These are phyloP conservation scores for Thripadectes ignobilis DNA, from an alignment of 2,797 vertebrate genomes.

Conservation along the genomic window DNA sequence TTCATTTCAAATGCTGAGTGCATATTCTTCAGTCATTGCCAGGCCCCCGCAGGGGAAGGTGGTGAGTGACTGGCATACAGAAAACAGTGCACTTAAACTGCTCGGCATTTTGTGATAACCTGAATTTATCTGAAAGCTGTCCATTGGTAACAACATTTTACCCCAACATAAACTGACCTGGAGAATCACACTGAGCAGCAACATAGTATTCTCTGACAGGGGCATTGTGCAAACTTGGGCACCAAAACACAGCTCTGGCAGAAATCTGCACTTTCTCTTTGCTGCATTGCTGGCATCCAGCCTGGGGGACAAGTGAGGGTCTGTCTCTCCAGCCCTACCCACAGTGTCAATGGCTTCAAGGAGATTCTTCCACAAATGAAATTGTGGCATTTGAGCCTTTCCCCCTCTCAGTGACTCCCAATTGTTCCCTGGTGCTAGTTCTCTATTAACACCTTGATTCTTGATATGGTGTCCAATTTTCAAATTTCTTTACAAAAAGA, in stretches of 20 bases:
- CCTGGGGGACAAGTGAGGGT: neutral
- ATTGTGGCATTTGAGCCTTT: neutral
- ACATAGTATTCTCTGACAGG: neutral
- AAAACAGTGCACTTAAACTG: neutral
- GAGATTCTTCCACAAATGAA: neutral
- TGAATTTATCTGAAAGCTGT: neutral
- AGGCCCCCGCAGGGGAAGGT: neutral
- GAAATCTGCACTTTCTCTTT: neutral
- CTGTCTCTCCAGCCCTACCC: neutral
- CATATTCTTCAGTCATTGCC: neutral
- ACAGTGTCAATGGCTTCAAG: neutral
- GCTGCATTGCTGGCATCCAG: neutral
- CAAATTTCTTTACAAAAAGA: neutral
- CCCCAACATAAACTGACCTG: neutral
- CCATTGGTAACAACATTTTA: neutral
- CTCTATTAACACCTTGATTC: neutral
- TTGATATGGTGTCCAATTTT: neutral
- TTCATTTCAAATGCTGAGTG: constrained; percentile 7
- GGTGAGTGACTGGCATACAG: constrained; percentile 52
- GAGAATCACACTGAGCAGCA: neutral
- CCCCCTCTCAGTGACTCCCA: neutral
- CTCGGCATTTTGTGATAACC: neutral
- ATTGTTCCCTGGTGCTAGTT: neutral
- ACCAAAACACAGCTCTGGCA: neutral
- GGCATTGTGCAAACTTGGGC: neutral